Conservation (phyloP, 92 coral and sea anemone species). For the Anthopleura xanthogrammica region DNA sequence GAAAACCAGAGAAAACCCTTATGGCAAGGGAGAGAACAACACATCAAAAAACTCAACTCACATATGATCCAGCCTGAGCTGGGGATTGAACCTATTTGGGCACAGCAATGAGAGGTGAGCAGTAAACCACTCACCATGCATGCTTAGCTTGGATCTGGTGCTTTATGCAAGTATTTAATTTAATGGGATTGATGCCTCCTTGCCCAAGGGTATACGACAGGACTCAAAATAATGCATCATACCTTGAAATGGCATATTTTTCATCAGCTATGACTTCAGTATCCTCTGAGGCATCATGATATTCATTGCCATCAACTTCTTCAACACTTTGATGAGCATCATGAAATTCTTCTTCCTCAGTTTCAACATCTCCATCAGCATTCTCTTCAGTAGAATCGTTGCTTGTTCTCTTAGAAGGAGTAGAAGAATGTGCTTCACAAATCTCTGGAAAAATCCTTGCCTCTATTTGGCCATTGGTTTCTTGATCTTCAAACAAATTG, state of each 20-base stretch:
- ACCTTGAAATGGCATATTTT: slow-evolving; percentile 8
- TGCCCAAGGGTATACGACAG: too few species aligned
- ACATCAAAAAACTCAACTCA: too few species aligned
- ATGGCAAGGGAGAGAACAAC: too few species aligned
- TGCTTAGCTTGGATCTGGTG: too few species aligned
- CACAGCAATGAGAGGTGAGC: too few species aligned
- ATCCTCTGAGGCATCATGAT: slow-evolving; percentile 5
- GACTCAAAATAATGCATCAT: neutral
- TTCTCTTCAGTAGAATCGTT: slow-evolving; percentile 8
- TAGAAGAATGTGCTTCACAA: slow-evolving; percentile 3
- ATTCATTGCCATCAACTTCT: neutral
- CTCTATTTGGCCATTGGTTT: neutral
- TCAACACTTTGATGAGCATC: slow-evolving; percentile 41
- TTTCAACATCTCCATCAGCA: neutral
- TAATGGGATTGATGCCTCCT: too few species aligned
- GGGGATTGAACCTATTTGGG: too few species aligned
- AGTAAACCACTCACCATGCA: too few species aligned
- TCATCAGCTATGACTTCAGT: slow-evolving; percentile 5
- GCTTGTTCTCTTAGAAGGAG: neutral
- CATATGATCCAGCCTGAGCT: too few species aligned
- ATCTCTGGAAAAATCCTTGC: neutral
- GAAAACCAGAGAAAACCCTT: too few species aligned
- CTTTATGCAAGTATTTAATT: too few species aligned
- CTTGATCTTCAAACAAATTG: slow-evolving; percentile 15
- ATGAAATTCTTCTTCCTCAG: slow-evolving; percentile 56